These are phyloP conservation scores for Thymallus thymallus DNA, from an alignment of 2,113 vertebrate genomes.

Conservation along the genomic window DNA sequence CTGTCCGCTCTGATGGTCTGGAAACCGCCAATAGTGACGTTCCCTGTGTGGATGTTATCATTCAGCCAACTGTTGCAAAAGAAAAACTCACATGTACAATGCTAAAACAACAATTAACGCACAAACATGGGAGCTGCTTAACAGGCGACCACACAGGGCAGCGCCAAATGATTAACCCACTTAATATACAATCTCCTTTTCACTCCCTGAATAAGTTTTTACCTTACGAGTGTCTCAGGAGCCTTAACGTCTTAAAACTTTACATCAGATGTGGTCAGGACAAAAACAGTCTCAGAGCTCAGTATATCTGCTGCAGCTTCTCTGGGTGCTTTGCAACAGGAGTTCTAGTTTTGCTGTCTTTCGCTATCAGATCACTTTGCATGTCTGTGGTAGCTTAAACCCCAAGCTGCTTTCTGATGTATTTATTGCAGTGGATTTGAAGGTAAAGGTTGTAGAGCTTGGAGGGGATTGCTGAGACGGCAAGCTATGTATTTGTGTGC, in stretches of 20 bases:
- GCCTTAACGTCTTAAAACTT: constrained; percentile 25
- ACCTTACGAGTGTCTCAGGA: constrained; percentile 21
- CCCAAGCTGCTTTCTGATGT: constrained; percentile 59
- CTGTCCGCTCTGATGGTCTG: too few species aligned
- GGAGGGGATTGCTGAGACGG: constrained; percentile 53
- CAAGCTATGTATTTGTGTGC: background rate
- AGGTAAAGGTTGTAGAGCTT: constrained; percentile 53
- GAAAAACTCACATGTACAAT: too few species aligned
- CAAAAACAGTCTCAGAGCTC: constrained; percentile 27
- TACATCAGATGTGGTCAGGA: constrained; percentile 30
- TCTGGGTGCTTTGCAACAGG: constrained; percentile 5
- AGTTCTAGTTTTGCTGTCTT: constrained; percentile 43
- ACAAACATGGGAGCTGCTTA: too few species aligned
- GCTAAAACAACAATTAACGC: too few species aligned
- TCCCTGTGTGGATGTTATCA: too few species aligned
- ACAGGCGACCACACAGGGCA: too few species aligned
- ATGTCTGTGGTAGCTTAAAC: constrained; percentile 38
- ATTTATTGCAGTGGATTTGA: constrained; percentile 53
- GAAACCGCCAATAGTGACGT: too few species aligned
- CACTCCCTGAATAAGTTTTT: background rate
- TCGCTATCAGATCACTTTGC: constrained; percentile 55
- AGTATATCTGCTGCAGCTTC: constrained; percentile 32
- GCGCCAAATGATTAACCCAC: too few species aligned
- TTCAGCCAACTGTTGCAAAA: too few species aligned
- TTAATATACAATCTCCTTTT: background rate